Conservation (phyloP, 2,113 vertebrate genomes). For the Muntiacus muntjak region DNA sequence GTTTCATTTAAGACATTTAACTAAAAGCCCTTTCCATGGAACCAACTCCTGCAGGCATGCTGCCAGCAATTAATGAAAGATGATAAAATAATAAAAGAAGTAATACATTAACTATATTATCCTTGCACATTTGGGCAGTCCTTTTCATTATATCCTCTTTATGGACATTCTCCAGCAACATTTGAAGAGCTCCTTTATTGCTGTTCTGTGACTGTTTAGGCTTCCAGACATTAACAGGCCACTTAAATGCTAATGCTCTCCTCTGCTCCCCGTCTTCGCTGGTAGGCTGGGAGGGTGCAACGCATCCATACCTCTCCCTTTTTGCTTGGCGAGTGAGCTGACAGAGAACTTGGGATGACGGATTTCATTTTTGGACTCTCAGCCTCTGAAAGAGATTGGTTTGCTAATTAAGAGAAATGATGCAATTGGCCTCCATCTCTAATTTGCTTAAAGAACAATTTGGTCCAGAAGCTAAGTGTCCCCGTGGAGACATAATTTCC, state of each 20-base stretch:
- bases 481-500: not conserved
- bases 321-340: not conserved
- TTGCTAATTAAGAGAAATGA: constrained; percentile 55
- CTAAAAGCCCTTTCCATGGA: constrained; percentile 82
- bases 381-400: not conserved
- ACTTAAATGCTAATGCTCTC: constrained; percentile 52
- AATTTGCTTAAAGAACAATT: constrained; percentile 38
- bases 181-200: constrained; percentile 75
- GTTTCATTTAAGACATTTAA: constrained; percentile 81
- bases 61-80: constrained; percentile 86
- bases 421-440: constrained; percentile 7
- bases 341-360: not conserved
- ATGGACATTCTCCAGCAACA: constrained; percentile 76
- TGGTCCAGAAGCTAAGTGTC: not conserved
- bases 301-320: not conserved
- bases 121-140: constrained; percentile 77
- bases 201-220: constrained; percentile 70
- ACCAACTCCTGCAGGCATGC: constrained; percentile 72
- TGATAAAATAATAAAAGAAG: constrained; percentile 86
- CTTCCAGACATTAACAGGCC: constrained; percentile 71
- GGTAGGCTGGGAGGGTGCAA: not conserved
- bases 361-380: not conserved
- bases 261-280: not conserved
- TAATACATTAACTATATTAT: constrained; percentile 84
- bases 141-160: constrained; percentile 81